Percentiles rank a stretch among this genome's conserved stretches.
These are phyloP conservation scores for Verasper variegatus DNA, from an alignment of 2,113 vertebrate genomes.

Conservation along the genomic window DNA sequence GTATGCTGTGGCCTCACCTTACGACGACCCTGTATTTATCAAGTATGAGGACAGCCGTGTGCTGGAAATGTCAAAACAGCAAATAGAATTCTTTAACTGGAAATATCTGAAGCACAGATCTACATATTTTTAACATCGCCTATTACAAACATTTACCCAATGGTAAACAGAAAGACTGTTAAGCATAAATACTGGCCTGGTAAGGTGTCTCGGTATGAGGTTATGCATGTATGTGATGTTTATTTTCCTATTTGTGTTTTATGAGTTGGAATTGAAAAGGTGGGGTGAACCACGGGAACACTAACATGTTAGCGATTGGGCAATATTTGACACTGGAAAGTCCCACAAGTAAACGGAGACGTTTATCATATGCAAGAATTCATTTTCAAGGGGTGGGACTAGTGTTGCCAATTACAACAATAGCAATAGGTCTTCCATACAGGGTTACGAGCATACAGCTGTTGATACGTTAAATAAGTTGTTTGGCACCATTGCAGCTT, in stretches of 20 bases:
- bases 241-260: constrained; percentile 52
- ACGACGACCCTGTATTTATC: background rate
- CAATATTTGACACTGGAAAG: too few relatives aligned
- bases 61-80: background rate
- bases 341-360: too few relatives aligned
- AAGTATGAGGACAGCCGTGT: background rate
- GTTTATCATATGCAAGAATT: too few relatives aligned
- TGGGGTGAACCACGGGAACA: constrained; percentile 30
- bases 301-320: too few relatives aligned
- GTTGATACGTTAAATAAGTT: too few relatives aligned
- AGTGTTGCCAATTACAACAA: too few relatives aligned
- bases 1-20: background rate
- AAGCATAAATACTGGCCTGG: too few relatives aligned
- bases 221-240: constrained; percentile 3
- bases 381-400: too few relatives aligned
- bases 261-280: constrained; percentile 47
- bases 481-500: background rate
- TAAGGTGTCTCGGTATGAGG: too few relatives aligned
- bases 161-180: background rate
- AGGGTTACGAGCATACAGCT: too few relatives aligned
- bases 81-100: background rate
- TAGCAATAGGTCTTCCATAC: too few relatives aligned
- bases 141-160: constrained; percentile 46
- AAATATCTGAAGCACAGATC: background rate
- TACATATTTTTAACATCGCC: background rate